Evolutionary conservation across 1,140 invertebrate genomes (phyloP).

Genomic region (Panagrolaimus sp.): DNA sequence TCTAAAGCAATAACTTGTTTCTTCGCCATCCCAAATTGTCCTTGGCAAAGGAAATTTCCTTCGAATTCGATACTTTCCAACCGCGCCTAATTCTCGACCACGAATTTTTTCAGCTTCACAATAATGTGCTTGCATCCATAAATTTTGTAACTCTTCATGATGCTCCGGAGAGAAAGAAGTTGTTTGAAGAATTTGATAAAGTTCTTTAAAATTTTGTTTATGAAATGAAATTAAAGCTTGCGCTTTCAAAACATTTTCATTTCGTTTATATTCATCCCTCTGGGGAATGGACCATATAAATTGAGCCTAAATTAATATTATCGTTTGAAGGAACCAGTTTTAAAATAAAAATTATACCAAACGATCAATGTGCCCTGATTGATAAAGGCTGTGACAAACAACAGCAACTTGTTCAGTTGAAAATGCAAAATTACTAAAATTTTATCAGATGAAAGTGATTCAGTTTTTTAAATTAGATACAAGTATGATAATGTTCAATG

Average conservation of each 20-base stretch:
- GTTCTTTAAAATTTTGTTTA: constrained; percentile 73
- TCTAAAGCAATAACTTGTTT: constrained; percentile 94
- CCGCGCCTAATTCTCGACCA: constrained; percentile 77
- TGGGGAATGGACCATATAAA: constrained; percentile 96
- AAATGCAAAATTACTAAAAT: constrained; percentile 20
- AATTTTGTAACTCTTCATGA: constrained; percentile 85
- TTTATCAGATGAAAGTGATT: too few relatives aligned
- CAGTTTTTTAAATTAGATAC: too few relatives aligned
- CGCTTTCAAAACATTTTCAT: constrained; percentile 94
- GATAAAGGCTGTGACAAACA: constrained; percentile 24
- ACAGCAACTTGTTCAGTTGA: constrained; percentile 21
- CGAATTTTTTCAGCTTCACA: constrained; percentile 78
- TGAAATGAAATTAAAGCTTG: constrained; percentile 91
- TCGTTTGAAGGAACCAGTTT: neutral
- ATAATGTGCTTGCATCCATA: constrained; percentile 69
- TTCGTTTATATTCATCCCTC: constrained; percentile 86
- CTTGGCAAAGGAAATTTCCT: constrained; percentile 91
- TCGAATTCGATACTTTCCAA: constrained; percentile 90
- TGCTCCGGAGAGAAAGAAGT: constrained; percentile 92
- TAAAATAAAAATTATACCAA: constrained; percentile 19
- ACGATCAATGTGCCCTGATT: constrained; percentile 19
- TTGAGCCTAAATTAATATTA: constrained; percentile 63
- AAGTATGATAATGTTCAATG: too few relatives aligned
- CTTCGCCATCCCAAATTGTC: constrained; percentile 98
- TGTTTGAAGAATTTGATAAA: constrained; percentile 88